These are phyloP conservation scores for Ornithoptera priamus DNA, from an alignment of 2,888 invertebrate species.

Conservation along the genomic window DNA sequence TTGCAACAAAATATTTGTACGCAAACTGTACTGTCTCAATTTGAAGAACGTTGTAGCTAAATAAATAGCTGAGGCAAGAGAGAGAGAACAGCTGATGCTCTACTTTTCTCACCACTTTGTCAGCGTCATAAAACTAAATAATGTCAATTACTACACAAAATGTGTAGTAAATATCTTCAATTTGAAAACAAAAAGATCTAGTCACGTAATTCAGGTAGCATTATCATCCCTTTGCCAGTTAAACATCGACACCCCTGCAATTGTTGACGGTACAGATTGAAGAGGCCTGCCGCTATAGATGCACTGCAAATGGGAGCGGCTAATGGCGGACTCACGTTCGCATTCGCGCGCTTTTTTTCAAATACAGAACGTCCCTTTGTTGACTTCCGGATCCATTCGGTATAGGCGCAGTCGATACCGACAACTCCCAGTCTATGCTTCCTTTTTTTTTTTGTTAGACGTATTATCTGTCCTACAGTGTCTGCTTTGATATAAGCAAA, in stretches of 20 bases:
- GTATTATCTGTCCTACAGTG: conserved; percentile 50
- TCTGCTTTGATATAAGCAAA: not conserved
- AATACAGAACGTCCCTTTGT: conserved; percentile 76
- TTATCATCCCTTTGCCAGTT: conserved; percentile 1
- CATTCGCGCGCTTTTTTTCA: conserved; percentile 71
- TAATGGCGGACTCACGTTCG: conserved; percentile 72
- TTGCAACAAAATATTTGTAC: too few relatives aligned
- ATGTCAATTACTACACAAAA: too few relatives aligned
- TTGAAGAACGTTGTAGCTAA: too few relatives aligned
- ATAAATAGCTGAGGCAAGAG: too few relatives aligned
- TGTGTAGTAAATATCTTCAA: not conserved
- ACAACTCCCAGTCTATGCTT: conserved; percentile 47
- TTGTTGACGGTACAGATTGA: conserved; percentile 74
- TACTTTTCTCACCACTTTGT: too few relatives aligned
- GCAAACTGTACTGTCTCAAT: too few relatives aligned
- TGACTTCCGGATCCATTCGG: conserved; percentile 69
- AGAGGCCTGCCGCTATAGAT: conserved; percentile 68
- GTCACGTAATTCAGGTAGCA: not conserved
- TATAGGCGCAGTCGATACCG: conserved; percentile 69
- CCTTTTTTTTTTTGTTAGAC: conserved; percentile 52
- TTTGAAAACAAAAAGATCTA: too few relatives aligned
- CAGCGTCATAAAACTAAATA: too few relatives aligned
- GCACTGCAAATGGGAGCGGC: conserved; percentile 71
- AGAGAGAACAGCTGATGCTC: too few relatives aligned
- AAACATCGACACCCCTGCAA: conserved; percentile 42